A percentile compares a stretch with the other conserved stretches of the same genome.
Evolutionary conservation across 2,797 vertebrate genomes (phyloP).

Genomic region (Emys orbicularis): DNA sequence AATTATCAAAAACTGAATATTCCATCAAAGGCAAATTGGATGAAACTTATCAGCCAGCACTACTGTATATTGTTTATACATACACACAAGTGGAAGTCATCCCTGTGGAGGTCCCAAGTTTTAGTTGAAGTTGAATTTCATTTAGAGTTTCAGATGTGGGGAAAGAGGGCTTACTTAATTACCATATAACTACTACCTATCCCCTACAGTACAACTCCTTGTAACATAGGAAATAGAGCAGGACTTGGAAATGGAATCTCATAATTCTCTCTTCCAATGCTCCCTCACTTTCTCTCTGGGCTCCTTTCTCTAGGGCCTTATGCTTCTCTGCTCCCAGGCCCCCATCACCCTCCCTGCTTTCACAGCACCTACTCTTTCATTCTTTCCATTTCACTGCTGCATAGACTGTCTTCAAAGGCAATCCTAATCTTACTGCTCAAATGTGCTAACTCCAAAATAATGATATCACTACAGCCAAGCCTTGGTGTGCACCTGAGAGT

Average conservation of each 20-base stretch:
- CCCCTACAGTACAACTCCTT: neutral
- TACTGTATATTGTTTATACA: too few relatives aligned
- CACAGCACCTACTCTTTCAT: neutral
- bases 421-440: neutral
- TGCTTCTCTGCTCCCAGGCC: neutral
- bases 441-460: neutral
- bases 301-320: neutral
- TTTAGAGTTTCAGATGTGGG: too few relatives aligned
- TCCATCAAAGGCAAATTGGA: too few relatives aligned
- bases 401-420: neutral
- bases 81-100: too few relatives aligned
- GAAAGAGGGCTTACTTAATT: too few relatives aligned
- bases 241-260: neutral
- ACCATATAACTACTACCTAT: too few relatives aligned
- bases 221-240: neutral
- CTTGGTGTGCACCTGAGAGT: neutral
- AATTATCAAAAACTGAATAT: too few relatives aligned
- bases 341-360: neutral
- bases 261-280: fast-evolving
- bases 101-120: too few relatives aligned
- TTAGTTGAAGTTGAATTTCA: too few relatives aligned
- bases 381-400: neutral
- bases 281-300: neutral
- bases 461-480: neutral
- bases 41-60: too few relatives aligned